phyloP scores from a whole-genome alignment of 2,797 vertebrate genomes.

The Pangasius macronema region DNA sequence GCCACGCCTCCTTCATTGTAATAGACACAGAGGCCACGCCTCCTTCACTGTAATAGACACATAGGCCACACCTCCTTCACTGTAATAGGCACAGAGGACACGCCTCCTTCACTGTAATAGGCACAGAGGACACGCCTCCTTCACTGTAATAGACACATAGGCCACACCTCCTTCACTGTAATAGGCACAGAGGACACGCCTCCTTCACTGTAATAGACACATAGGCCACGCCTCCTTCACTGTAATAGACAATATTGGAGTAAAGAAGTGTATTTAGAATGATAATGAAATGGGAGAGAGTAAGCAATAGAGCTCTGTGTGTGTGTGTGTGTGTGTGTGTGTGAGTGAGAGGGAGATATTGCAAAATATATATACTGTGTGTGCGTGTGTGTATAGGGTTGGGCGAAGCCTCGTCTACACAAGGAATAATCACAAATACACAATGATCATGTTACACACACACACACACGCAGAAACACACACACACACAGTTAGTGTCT shows the following conservation, averaged over 20 bases:
- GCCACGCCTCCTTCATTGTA: not conserved
- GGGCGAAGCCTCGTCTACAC: not conserved
- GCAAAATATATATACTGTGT: not conserved
- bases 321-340: slow-evolving; percentile 8
- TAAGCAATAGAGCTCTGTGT: not conserved
- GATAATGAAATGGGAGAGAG: not conserved
- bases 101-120: not conserved
- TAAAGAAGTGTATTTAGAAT: not conserved
- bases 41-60: not conserved
- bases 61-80: no score
- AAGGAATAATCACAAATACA: not conserved
- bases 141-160: no score
- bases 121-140: not conserved
- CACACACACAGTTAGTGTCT: not conserved
- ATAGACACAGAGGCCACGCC: no score
- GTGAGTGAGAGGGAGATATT: not conserved
- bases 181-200: no score
- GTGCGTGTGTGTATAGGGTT: not conserved
- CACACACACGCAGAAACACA: not conserved
- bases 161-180: no score
- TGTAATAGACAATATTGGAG: not conserved
- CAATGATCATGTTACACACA: not conserved
- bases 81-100: not conserved
- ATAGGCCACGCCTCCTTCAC: not conserved
- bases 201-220: not conserved